Evolutionary conservation across 2,113 vertebrate genomes (phyloP).

Genomic region (Orientallactaga bullata): DNA sequence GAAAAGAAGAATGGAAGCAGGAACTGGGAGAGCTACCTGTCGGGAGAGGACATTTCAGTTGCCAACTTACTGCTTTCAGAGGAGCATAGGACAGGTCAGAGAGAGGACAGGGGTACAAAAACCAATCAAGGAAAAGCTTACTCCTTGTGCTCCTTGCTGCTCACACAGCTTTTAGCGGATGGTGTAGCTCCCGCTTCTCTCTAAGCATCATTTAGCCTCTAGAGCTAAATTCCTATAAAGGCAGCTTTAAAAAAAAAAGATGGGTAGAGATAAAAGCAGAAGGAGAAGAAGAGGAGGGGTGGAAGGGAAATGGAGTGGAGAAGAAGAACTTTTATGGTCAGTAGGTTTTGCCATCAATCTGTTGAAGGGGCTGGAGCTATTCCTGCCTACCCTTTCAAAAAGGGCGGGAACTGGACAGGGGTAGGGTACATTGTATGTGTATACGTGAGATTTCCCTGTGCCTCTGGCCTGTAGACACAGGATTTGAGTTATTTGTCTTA

Average conservation of each 20-base stretch:
- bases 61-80: constrained; percentile 25
- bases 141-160: constrained; percentile 48
- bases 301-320: too few relatives aligned
- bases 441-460: background rate
- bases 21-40: background rate
- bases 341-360: background rate
- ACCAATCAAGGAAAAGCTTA: constrained; percentile 56
- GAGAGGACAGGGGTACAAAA: background rate
- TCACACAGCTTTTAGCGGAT: constrained; percentile 60
- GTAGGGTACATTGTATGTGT: too few relatives aligned
- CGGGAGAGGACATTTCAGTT: background rate
- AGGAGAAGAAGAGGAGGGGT: background rate
- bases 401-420: background rate
- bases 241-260: background rate
- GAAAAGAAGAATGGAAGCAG: background rate
- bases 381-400: background rate
- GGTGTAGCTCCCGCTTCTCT: constrained; percentile 40
- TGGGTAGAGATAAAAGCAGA: background rate
- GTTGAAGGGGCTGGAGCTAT: background rate
- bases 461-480: background rate
- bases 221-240: background rate
- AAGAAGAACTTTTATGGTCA: background rate
- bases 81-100: background rate
- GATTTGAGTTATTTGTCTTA: background rate
- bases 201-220: background rate